These are phyloP conservation scores for Cheilosia grossa DNA, from an alignment of 2,888 invertebrate genomes.

Conservation along the genomic window DNA sequence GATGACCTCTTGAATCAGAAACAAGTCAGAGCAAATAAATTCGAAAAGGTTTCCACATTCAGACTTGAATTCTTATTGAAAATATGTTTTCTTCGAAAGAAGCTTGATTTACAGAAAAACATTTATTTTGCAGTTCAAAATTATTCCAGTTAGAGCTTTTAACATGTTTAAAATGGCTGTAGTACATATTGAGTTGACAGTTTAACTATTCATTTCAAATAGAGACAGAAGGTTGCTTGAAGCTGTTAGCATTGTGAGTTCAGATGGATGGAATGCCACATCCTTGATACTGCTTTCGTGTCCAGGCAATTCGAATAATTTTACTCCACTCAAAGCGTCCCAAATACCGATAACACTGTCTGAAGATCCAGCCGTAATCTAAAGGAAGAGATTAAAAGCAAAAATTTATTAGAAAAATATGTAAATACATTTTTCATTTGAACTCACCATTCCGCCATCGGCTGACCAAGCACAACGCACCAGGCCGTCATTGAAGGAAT, in stretches of 20 bases:
- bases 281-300: constrained; percentile 96
- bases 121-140: too few relatives aligned
- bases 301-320: constrained; percentile 96
- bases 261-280: constrained; percentile 96
- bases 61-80: too few relatives aligned
- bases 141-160: too few relatives aligned
- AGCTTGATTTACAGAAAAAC: too few relatives aligned
- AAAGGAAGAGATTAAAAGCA: constrained; percentile 86
- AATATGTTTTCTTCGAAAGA: too few relatives aligned
- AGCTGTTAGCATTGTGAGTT: constrained; percentile 95
- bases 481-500: not conserved
- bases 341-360: constrained; percentile 84
- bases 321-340: constrained; percentile 93
- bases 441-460: constrained; percentile 89
- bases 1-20: too few relatives aligned
- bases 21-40: too few relatives aligned
- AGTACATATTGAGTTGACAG: not conserved
- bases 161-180: too few relatives aligned
- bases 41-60: too few relatives aligned
- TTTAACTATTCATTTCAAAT: constrained; percentile 86
- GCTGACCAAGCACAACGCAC: constrained; percentile 86
- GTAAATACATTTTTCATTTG: constrained; percentile 82
- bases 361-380: constrained; percentile 84
- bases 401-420: constrained; percentile 79
- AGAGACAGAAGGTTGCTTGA: constrained; percentile 97